Percentiles rank a stretch among this genome's conserved stretches.
Evolutionary conservation across 2,113 vertebrate species (phyloP).

Genomic region (Poecilia latipinna): DNA sequence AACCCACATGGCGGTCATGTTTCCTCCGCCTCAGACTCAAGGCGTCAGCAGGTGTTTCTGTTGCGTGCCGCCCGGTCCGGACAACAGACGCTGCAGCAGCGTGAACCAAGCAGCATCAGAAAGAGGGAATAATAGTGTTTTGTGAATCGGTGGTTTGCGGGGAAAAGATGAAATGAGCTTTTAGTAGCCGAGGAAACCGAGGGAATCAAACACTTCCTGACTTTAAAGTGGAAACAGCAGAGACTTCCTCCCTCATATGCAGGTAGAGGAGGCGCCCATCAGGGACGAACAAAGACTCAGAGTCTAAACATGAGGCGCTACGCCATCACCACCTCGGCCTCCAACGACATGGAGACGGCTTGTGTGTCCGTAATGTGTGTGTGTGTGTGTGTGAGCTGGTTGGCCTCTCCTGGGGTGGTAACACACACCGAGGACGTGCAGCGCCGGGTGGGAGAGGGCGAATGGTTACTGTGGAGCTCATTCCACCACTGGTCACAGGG

Average conservation of each 20-base stretch:
- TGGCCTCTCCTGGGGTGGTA: constrained; percentile 73
- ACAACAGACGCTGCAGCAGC: constrained; percentile 32
- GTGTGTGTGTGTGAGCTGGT: constrained; percentile 23
- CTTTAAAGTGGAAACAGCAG: constrained; percentile 74
- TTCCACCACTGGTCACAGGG: constrained; percentile 74
- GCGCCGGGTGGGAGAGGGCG: constrained; percentile 13
- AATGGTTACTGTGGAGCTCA: constrained; percentile 66
- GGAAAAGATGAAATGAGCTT: constrained; percentile 61
- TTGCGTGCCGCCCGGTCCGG: constrained; percentile 66
- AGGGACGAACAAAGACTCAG: constrained; percentile 68
- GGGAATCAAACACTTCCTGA: constrained; percentile 81
- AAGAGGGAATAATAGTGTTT: constrained; percentile 42
- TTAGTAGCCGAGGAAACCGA: constrained; percentile 54
- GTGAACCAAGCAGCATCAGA: constrained; percentile 34
- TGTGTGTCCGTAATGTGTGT: constrained; percentile 58
- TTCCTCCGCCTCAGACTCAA: constrained; percentile 9
- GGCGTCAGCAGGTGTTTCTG: constrained; percentile 59
- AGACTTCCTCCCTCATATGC: constrained; percentile 82
- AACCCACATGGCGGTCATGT: constrained; percentile 11
- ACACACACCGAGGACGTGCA: constrained; percentile 62
- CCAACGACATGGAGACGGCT: constrained; percentile 10
- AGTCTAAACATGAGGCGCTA: constrained; percentile 76
- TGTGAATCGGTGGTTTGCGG: constrained; percentile 53
- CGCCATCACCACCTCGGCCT: constrained; percentile 55
- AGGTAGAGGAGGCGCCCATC: constrained; percentile 74